phyloP scores from a whole-genome alignment of 2,888 invertebrate genomes.

The Protodeltote pygarga region DNA sequence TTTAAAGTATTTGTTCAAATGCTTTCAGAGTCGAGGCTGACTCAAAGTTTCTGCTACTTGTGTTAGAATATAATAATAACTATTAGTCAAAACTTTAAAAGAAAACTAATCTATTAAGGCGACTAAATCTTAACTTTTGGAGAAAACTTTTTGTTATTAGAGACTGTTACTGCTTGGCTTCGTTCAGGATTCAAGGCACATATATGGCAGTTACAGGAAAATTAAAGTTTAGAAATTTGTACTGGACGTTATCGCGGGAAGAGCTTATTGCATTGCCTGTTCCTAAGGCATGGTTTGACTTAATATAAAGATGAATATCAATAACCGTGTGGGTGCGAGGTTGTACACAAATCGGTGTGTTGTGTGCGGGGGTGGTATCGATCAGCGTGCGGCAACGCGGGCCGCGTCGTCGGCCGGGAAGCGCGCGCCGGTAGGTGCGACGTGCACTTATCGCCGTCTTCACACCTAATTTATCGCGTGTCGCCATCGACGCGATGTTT shows the following conservation, averaged over 20 bases:
- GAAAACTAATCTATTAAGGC: too few species aligned
- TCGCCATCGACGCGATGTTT: conserved; percentile 72
- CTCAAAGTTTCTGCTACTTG: background rate
- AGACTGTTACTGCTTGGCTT: too few species aligned
- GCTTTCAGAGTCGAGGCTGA: conserved; percentile 29
- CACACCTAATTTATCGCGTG: conserved; percentile 83
- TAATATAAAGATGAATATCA: conserved; percentile 54
- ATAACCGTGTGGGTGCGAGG: conserved; percentile 51
- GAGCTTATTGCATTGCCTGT: background rate
- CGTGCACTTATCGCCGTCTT: conserved; percentile 79
- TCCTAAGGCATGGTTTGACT: conserved; percentile 12
- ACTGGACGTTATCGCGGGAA: background rate
- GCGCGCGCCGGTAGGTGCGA: conserved; percentile 64
- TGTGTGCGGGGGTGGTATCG: conserved; percentile 62
- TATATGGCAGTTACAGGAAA: background rate
- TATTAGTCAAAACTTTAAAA: too few species aligned
- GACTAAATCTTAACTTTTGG: too few species aligned
- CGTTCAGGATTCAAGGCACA: too few species aligned
- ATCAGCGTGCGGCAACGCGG: conserved; percentile 56
- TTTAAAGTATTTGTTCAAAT: conserved; percentile 19
- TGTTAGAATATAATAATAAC: too few species aligned
- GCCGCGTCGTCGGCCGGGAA: conserved; percentile 56
- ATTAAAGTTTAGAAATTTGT: background rate
- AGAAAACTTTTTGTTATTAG: too few species aligned
- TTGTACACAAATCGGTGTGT: conserved; percentile 66